These are phyloP conservation scores for Hyla sarda DNA, from an alignment of 2,113 vertebrate genomes.

Conservation along the genomic window DNA sequence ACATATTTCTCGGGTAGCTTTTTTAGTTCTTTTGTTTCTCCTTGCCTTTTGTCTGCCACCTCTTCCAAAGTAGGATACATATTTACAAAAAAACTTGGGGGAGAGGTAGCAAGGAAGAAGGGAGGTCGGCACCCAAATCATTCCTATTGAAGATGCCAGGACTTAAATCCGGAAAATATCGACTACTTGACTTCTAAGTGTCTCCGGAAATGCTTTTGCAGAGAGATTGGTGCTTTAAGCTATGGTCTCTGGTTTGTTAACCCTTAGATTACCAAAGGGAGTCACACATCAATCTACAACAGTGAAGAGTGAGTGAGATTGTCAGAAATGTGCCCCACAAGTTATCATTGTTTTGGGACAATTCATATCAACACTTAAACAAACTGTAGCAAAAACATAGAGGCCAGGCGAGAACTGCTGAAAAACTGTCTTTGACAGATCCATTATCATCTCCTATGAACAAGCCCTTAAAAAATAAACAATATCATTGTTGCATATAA, in stretches of 20 bases:
- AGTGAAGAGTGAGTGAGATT: background rate
- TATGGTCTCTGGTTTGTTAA: constrained; percentile 50
- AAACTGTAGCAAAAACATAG: too few relatives aligned
- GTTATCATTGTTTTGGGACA: background rate
- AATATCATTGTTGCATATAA: too few relatives aligned
- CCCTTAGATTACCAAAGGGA: background rate
- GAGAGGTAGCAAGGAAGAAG: background rate
- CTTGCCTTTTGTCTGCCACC: constrained; percentile 28
- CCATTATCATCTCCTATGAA: too few relatives aligned
- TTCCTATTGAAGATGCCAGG: constrained; percentile 27
- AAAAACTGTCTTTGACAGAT: too few relatives aligned
- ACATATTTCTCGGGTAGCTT: constrained; percentile 48
- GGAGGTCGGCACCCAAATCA: background rate
- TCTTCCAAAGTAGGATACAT: constrained; percentile 12
- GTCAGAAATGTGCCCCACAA: background rate
- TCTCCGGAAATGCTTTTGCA: constrained; percentile 58
- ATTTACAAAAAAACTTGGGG: background rate
- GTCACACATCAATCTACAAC: background rate
- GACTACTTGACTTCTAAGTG: constrained; percentile 61
- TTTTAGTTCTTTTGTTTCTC: constrained; percentile 23
- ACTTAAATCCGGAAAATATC: constrained; percentile 50
- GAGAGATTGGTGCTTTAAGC: constrained; percentile 60
- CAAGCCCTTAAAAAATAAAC: too few relatives aligned
- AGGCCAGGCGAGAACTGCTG: too few relatives aligned
- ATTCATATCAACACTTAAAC: too few relatives aligned